Conservation (phyloP, 2,888 invertebrate species). For the Zele albiditarsus region DNA sequence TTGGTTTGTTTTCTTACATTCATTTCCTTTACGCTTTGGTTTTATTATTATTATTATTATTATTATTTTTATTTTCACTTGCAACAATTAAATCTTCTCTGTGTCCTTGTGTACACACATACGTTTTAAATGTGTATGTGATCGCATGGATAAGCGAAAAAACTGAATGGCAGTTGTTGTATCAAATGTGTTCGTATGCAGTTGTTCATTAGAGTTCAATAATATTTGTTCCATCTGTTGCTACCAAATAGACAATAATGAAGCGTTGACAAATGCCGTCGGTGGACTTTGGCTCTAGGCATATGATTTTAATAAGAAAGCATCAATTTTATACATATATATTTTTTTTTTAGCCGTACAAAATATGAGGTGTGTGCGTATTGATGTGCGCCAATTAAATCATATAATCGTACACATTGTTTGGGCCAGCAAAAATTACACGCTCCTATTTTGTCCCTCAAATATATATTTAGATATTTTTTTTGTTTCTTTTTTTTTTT, state of each 20-base stretch:
- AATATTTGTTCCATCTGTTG: background rate
- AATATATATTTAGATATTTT: background rate
- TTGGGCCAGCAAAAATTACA: background rate
- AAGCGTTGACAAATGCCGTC: slow-evolving; percentile 1
- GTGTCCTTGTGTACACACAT: background rate
- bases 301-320: slow-evolving; percentile 8
- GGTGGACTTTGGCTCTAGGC: background rate
- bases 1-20: slow-evolving; percentile 32
- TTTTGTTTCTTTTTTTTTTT: slow-evolving; percentile 16
- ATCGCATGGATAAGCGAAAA: slow-evolving; percentile 8
- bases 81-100: slow-evolving; percentile 17
- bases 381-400: slow-evolving; percentile 5
- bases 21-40: slow-evolving; percentile 27
- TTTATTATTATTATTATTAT: slow-evolving; percentile 35
- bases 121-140: background rate
- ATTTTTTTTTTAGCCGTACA: background rate
- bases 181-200: slow-evolving; percentile 16
- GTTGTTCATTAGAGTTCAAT: background rate
- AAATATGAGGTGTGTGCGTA: slow-evolving; percentile 26
- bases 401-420: background rate
- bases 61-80: slow-evolving; percentile 20
- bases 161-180: slow-evolving; percentile 34
- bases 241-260: slow-evolving; percentile 4
- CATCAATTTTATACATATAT: background rate
- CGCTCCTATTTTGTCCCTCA: background rate